phyloP scores from a whole-genome alignment of 2,888 invertebrate species.

The Diloba caeruleocephala region DNA sequence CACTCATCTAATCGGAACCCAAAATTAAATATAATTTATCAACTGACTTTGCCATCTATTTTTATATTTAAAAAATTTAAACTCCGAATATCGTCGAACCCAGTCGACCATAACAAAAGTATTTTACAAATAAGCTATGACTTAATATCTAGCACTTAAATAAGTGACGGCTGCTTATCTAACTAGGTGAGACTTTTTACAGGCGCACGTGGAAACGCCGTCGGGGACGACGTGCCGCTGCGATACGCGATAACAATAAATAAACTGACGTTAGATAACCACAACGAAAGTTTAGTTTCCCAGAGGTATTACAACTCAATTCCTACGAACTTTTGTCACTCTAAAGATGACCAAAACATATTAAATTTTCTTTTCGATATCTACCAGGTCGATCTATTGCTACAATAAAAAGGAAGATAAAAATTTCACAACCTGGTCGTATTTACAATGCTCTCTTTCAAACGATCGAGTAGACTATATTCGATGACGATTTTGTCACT shows the following conservation, averaged over 20 bases:
- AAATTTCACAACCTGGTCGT: constrained; percentile 88
- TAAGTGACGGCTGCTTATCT: constrained; percentile 77
- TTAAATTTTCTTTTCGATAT: constrained; percentile 31
- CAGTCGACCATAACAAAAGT: constrained; percentile 88
- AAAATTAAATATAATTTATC: constrained; percentile 85
- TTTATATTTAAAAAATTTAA: constrained; percentile 83
- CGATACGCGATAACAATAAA: constrained; percentile 69
- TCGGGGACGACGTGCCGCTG: constrained; percentile 56
- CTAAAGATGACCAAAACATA: constrained; percentile 54
- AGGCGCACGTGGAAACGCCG: constrained; percentile 49
- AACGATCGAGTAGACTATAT: constrained; percentile 55
- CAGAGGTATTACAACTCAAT: constrained; percentile 83
- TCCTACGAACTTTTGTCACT: constrained; percentile 68
- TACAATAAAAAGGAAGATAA: constrained; percentile 76
- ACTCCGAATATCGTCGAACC: constrained; percentile 87
- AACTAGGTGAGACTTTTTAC: constrained; percentile 71
- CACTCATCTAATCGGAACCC: constrained; percentile 83
- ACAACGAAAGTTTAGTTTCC: constrained; percentile 73
- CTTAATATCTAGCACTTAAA: constrained; percentile 82
- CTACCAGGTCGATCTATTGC: constrained; percentile 77
- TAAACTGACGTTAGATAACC: constrained; percentile 68
- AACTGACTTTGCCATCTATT: constrained; percentile 83
- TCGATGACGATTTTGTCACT: constrained; percentile 42
- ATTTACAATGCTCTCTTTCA: constrained; percentile 82
- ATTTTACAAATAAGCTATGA: constrained; percentile 84